Percentiles rank a stretch among this genome's conserved stretches.
phyloP scores from a whole-genome alignment of 2,113 vertebrate species.

The Daubentonia madagascariensis region DNA sequence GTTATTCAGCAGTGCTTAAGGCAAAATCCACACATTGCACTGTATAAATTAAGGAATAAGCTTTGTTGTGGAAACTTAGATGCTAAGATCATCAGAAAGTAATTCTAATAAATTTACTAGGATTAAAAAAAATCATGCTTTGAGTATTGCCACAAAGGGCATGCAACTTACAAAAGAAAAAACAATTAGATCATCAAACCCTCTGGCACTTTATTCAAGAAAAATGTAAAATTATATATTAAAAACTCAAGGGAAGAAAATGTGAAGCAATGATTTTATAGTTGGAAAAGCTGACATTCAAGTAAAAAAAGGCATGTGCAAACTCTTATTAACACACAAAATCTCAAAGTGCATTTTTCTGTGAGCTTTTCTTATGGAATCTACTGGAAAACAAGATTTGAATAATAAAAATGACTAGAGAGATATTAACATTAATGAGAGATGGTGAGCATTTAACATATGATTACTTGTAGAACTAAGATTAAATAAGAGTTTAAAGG shows the following conservation, averaged over 20 bases:
- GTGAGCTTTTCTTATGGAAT: background rate
- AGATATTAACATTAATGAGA: background rate
- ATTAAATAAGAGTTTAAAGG: background rate
- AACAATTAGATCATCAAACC: background rate
- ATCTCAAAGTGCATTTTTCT: background rate
- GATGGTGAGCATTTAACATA: background rate
- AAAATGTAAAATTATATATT: background rate
- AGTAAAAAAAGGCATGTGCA: background rate
- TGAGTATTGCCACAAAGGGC: background rate
- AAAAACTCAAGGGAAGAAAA: background rate
- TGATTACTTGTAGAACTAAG: background rate
- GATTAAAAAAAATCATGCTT: background rate
- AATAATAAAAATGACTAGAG: background rate
- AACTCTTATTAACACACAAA: background rate
- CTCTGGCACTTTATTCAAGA: background rate
- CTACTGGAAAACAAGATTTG: background rate
- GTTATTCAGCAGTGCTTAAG: background rate
- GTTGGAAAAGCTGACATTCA: background rate
- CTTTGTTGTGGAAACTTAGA: background rate
- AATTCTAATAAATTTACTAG: background rate
- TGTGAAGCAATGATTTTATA: background rate
- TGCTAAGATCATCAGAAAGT: background rate
- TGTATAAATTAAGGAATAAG: background rate
- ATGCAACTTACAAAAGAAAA: background rate
- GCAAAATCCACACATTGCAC: background rate